Percentiles rank a stretch among this genome's conserved stretches.
These are phyloP conservation scores for Malacoraja senta DNA, from an alignment of 2,797 vertebrate genomes.

Conservation along the genomic window DNA sequence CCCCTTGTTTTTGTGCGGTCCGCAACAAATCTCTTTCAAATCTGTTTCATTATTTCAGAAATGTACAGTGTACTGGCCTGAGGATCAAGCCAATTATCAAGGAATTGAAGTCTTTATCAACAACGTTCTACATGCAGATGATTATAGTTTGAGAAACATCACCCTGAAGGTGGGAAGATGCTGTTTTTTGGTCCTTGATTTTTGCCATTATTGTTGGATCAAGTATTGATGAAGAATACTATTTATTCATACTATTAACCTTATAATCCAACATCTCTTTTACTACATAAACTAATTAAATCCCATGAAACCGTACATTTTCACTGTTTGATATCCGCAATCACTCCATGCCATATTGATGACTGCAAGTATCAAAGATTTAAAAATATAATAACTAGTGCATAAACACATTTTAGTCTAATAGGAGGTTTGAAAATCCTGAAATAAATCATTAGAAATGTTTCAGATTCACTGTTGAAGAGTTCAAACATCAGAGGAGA, in stretches of 20 bases:
- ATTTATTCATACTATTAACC: background rate
- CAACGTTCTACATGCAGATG: slow-evolving; percentile 82
- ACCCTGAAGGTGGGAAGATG: slow-evolving; percentile 74
- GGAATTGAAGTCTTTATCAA: slow-evolving; percentile 80
- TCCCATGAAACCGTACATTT: background rate
- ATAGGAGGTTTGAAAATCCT: too few species aligned
- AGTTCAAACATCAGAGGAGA: background rate
- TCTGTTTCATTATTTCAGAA: slow-evolving; percentile 66
- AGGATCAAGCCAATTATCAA: slow-evolving; percentile 79
- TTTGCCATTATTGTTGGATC: background rate
- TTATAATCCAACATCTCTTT: background rate
- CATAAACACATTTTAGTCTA: background rate
- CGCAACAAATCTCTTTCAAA: background rate
- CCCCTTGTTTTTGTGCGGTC: background rate
- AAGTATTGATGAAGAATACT: background rate
- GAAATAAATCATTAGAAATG: background rate
- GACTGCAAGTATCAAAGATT: background rate
- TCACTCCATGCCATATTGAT: background rate
- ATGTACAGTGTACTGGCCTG: slow-evolving; percentile 97
- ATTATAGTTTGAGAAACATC: slow-evolving; percentile 90
- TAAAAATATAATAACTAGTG: background rate
- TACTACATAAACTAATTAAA: background rate
- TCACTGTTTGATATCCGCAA: background rate
- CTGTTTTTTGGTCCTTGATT: background rate
- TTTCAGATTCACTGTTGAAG: background rate